Evolutionary conservation across 2,113 vertebrate species (phyloP).

Genomic region (Phasianus colchicus): DNA sequence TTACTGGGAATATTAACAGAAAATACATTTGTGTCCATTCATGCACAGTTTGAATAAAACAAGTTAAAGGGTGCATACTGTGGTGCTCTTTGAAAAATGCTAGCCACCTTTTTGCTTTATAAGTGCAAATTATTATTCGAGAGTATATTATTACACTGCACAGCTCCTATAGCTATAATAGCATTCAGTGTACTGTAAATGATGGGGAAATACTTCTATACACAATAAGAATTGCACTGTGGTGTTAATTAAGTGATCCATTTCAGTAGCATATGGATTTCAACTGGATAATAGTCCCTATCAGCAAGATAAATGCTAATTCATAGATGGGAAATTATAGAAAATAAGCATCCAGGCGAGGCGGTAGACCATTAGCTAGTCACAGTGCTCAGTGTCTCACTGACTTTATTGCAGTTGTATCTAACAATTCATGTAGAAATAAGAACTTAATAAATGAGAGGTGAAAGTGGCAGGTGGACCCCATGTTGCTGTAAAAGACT

Average conservation of each 20-base stretch:
- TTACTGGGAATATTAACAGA: constrained; percentile 5
- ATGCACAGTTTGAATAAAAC: not conserved
- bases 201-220: constrained; percentile 23
- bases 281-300: constrained; percentile 43
- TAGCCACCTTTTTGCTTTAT: not conserved
- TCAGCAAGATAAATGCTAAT: constrained; percentile 61
- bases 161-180: not conserved
- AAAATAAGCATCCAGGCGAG: constrained; percentile 50
- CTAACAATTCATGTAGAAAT: not conserved
- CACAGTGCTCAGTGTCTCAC: not conserved
- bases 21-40: not conserved
- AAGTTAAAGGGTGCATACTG: not conserved
- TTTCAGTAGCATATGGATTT: constrained; percentile 63
- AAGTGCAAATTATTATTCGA: constrained; percentile 47
- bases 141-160: constrained; percentile 32
- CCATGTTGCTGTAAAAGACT: not conserved
- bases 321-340: constrained; percentile 33
- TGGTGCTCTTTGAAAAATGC: constrained; percentile 36
- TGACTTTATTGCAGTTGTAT: constrained; percentile 11
- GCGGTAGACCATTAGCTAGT: constrained; percentile 26
- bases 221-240: not conserved
- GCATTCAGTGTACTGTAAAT: constrained; percentile 29
- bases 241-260: constrained; percentile 63
- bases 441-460: not conserved
- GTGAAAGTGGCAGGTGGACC: not conserved